Percentiles rank a stretch among this genome's conserved stretches.
These are phyloP conservation scores for Lerema accius DNA, from an alignment of 1,140 invertebrate genomes.

Conservation along the genomic window DNA sequence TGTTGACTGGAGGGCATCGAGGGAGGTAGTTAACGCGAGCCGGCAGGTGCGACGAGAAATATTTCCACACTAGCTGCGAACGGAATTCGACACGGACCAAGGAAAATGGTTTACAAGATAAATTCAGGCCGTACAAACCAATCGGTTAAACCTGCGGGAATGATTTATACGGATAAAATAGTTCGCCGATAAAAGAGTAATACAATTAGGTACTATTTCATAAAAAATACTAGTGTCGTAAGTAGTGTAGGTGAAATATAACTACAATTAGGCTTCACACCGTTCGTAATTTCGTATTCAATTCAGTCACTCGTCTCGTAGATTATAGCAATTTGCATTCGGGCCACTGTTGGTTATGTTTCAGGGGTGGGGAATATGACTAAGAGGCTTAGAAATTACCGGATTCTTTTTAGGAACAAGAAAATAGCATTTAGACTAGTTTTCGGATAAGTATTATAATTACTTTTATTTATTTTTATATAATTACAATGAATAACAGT, in stretches of 20 bases:
- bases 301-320: not conserved
- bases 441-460: too few species aligned
- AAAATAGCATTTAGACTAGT: too few species aligned
- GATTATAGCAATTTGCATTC: not conserved
- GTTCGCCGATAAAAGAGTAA: not conserved
- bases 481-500: too few species aligned
- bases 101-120: slow-evolving; percentile 36
- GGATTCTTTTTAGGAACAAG: not conserved
- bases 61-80: slow-evolving; percentile 36
- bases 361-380: not conserved
- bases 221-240: not conserved
- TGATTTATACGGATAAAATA: slow-evolving; percentile 1
- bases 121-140: slow-evolving; percentile 34
- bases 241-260: not conserved
- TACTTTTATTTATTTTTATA: too few species aligned
- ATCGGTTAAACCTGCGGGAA: slow-evolving; percentile 6
- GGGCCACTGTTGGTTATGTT: not conserved
- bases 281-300: not conserved
- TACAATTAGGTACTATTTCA: too few species aligned
- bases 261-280: not conserved
- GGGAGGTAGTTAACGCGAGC: slow-evolving; percentile 48
- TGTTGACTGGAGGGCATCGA: slow-evolving; percentile 54
- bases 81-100: slow-evolving; percentile 19
- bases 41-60: slow-evolving; percentile 47
- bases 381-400: not conserved